Evolutionary conservation across 2,888 invertebrate genomes (phyloP), one percentile per base, ranked within the genome.

Genomic region (Ornithoptera priamus): DNA sequence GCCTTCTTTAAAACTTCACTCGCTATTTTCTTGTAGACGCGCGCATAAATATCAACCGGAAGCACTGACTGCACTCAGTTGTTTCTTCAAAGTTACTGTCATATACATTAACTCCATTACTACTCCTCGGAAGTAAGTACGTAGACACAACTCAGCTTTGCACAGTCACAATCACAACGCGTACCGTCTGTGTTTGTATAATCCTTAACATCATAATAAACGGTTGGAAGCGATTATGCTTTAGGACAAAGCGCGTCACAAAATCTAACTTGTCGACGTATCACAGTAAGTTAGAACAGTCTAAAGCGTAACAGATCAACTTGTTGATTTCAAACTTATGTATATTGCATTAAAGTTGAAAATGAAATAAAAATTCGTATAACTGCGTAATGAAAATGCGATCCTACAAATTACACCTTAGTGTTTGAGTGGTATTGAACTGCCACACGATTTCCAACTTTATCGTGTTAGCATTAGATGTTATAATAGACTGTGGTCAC

Each of bases 181-280:
- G 46, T 69, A 62, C 66, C 24, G 66, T 66, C 58, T 66, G 36
- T 66, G 69, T 69, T 69, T 69, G 65, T 62, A 53, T 70, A 66
- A 62, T 70, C 69, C 66, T 70, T 70, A 66, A 70, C 78, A 76
- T 82, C 80, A 82, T 81, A 83, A 85, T 81, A 82, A 87, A 80
- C 81, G 78, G 80, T 83, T 82, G 86, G 82, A 85, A 79, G 81
- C 82, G 81, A 84, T 86, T 84, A 86, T 80, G 78, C 77, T 76
- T 77, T 67, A 71, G 76, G 72, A 80, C 80, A 82, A 82, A 80
- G 79, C 81, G 79, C 77, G 80, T 82, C 86, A 85, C 81, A 80
- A 81, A 81, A 76, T 78, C 78, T 79, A 77, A 75, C 72, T 59
- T 61, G 69, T 70, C 60, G 62, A 69, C 69, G 68, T 68, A 75